Percentiles rank a stretch among this genome's conserved stretches.
Conservation (phyloP, 2,113 vertebrate species). For the Circaetus cinerascens region DNA sequence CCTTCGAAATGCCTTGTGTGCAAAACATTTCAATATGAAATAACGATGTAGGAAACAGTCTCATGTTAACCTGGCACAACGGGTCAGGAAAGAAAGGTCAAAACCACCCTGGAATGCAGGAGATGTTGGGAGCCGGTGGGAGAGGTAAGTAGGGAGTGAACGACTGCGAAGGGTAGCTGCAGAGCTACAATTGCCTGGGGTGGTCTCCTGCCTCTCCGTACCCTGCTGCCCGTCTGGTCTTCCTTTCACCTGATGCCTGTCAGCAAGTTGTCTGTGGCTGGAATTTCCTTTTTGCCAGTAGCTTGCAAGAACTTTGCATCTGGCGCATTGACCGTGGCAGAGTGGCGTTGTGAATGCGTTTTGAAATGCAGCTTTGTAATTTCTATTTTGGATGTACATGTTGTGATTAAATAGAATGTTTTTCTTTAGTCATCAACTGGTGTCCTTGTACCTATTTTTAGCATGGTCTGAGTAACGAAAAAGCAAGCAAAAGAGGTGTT, state of each 20-base stretch:
- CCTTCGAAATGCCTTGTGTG: neutral
- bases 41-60: neutral
- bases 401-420: constrained; percentile 43
- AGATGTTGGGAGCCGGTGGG: neutral
- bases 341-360: neutral
- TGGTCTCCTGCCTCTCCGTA: neutral
- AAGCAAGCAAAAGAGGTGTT: neutral
- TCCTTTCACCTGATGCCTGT: neutral
- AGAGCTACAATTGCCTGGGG: neutral
- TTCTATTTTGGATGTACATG: constrained; percentile 33
- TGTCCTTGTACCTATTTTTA: neutral
- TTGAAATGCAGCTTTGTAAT: constrained; percentile 1
- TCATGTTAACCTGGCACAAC: neutral
- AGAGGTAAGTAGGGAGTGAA: neutral
- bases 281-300: neutral
- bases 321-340: neutral
- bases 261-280: neutral
- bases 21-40: neutral
- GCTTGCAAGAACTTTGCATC: neutral
- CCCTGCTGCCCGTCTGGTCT: neutral
- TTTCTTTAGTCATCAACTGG: neutral
- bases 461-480: neutral
- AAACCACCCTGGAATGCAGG: accelerated
- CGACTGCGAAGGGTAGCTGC: neutral
- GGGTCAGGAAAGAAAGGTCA: neutral